Evolutionary conservation across 2,113 vertebrate species (phyloP).

Genomic region (Nibea coibor): DNA sequence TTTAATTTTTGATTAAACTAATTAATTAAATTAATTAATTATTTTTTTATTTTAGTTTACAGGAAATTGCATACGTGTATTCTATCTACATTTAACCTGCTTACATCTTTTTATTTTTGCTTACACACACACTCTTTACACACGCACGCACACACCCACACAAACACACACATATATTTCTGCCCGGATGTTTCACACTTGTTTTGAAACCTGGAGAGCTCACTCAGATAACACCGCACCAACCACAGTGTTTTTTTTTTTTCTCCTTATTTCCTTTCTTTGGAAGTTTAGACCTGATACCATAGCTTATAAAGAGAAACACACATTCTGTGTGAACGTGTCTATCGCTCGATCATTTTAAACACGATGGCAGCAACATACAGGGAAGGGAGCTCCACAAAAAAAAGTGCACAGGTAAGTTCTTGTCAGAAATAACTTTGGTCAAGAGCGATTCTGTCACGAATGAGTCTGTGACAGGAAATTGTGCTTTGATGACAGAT

Average conservation of each 20-base stretch:
- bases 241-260: slow-evolving; percentile 11
- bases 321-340: neutral
- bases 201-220: neutral
- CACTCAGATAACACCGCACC: neutral
- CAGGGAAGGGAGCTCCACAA: neutral
- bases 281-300: rapidly evolving
- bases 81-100: too few relatives aligned
- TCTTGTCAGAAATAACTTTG: neutral
- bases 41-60: too few relatives aligned
- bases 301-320: neutral
- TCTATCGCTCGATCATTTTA: too few relatives aligned
- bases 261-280: slow-evolving; percentile 34
- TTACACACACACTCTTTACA: too few relatives aligned
- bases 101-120: too few relatives aligned
- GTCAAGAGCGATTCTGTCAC: neutral
- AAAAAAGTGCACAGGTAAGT: slow-evolving; percentile 13
- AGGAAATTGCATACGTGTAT: too few relatives aligned
- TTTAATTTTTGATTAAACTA: too few relatives aligned
- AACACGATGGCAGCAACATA: neutral
- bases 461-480: slow-evolving; percentile 7
- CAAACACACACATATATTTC: neutral
- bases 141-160: too few relatives aligned
- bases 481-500: neutral
- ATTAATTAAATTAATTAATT: too few relatives aligned
- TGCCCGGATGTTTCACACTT: neutral